These are phyloP conservation scores for Bradysia coprophila DNA, from an alignment of 1,140 invertebrate genomes.

Conservation along the genomic window DNA sequence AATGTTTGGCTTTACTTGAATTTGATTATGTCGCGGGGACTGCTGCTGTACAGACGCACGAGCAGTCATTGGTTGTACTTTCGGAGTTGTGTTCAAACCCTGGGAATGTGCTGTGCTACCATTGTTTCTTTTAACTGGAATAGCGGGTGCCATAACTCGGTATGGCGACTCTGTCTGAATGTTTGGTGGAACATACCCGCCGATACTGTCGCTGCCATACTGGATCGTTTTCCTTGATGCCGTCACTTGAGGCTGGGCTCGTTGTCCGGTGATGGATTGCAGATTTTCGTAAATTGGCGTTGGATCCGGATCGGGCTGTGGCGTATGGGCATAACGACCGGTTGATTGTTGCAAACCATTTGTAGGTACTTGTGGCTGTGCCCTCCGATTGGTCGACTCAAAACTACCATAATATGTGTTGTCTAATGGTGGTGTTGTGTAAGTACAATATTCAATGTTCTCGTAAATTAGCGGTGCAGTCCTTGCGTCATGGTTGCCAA, in stretches of 20 bases:
- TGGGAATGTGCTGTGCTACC: too few species aligned
- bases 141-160: too few species aligned
- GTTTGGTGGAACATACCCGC: too few species aligned
- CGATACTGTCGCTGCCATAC: conserved; percentile 13
- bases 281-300: conserved; percentile 54
- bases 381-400: conserved; percentile 20
- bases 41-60: neutral
- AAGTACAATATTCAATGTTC: conserved; percentile 57
- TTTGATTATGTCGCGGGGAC: neutral
- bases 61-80: conserved; percentile 6
- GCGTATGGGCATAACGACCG: conserved; percentile 19
- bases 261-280: conserved; percentile 19
- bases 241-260: conserved; percentile 21
- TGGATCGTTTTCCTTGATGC: conserved; percentile 21
- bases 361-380: conserved; percentile 25
- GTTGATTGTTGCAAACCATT: conserved; percentile 13
- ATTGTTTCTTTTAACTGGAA: too few species aligned
- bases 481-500: conserved; percentile 22
- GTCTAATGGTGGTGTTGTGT: conserved; percentile 23
- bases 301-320: conserved; percentile 14
- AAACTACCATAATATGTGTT: conserved; percentile 42
- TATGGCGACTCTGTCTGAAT: too few species aligned
- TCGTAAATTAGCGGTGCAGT: conserved; percentile 54
- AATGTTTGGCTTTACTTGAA: too few species aligned
- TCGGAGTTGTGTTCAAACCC: too few species aligned